phyloP scores from a whole-genome alignment of 2,113 vertebrate species.

The Azemiops feae region DNA sequence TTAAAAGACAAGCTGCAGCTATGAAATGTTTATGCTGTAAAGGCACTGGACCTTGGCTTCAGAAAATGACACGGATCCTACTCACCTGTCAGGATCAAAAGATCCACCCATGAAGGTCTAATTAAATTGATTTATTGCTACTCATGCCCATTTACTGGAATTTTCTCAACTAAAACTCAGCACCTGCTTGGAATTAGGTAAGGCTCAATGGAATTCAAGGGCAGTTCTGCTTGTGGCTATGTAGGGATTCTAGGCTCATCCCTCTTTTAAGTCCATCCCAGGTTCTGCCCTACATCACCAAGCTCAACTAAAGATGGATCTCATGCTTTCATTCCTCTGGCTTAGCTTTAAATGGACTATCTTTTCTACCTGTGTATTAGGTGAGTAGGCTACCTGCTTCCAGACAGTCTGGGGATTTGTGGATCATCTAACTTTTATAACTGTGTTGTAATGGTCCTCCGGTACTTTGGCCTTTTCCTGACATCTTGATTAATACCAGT shows the following conservation, averaged over 20 bases:
- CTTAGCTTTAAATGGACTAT: not conserved
- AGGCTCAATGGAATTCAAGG: not conserved
- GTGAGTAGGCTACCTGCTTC: not conserved
- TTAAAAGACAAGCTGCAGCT: not conserved
- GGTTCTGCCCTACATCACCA: not conserved
- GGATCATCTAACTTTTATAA: slow-evolving; percentile 40
- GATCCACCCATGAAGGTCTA: not conserved
- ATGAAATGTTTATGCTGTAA: not conserved
- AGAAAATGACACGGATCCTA: not conserved
- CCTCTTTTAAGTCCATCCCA: not conserved
- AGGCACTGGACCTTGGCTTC: not conserved
- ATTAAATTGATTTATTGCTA: not conserved
- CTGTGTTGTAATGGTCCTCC: slow-evolving; percentile 24
- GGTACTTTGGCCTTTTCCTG: slow-evolving; percentile 46
- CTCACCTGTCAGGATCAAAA: not conserved
- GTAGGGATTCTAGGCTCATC: not conserved
- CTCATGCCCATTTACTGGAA: not conserved
- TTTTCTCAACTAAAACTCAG: not conserved
- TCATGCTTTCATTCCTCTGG: not conserved
- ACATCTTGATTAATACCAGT: slow-evolving; percentile 54
- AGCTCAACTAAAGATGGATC: not conserved
- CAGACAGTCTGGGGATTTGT: too few species aligned
- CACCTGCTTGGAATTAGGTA: not conserved
- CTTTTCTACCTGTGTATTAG: not conserved
- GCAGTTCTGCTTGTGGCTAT: not conserved